A percentile compares a stretch with the other conserved stretches of the same genome.
Evolutionary conservation across 2,888 invertebrate genomes (phyloP).

Genomic region (Autographa pulchrina): DNA sequence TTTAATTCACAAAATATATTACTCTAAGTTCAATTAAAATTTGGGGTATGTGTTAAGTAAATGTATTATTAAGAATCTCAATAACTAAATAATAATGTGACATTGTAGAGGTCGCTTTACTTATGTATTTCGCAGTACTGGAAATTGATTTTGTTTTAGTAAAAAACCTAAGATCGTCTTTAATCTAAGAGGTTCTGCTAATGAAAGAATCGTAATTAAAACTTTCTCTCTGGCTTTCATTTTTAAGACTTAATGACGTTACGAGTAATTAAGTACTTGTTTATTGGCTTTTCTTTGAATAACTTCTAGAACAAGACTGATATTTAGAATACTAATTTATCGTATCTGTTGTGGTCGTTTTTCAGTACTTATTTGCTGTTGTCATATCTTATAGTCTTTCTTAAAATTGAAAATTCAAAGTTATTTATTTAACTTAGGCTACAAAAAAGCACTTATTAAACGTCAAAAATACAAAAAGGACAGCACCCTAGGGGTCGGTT

Average conservation of each 20-base stretch:
- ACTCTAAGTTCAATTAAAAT: no score
- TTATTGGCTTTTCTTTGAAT: not conserved
- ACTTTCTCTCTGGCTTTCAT: constrained; percentile 4
- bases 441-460: no score
- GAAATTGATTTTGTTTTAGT: not conserved
- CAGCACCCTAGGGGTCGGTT: no score
- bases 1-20: no score
- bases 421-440: no score
- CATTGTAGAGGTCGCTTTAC: not conserved
- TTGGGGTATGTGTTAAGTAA: no score
- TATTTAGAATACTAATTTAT: not conserved
- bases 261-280: not conserved
- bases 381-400: no score
- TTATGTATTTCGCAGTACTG: not conserved
- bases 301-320: not conserved
- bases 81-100: not conserved
- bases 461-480: no score
- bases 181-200: not conserved
- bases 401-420: no score
- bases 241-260: not conserved
- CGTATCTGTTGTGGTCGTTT: not conserved
- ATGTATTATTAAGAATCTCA: no score
- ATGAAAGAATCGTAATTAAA: constrained; percentile 4
- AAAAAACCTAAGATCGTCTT: not conserved
- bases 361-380: no score